Base-by-base conservation (phyloP, 2,113 vertebrate species). In the Alligator mississippiensis region DNA sequence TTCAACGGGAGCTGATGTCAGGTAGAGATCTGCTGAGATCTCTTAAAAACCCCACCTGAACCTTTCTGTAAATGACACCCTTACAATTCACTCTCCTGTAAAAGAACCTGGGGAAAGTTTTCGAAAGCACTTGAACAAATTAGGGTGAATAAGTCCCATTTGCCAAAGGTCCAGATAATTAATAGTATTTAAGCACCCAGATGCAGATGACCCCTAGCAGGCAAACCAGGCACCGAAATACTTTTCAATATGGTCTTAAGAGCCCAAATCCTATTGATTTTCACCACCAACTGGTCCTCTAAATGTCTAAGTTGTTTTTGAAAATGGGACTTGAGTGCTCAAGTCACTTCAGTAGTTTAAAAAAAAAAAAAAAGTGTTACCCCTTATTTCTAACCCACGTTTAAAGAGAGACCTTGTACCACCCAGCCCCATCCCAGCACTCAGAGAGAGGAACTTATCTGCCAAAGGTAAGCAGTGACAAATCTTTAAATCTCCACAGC, bases 401-500 rank as follows among this genome's bases (percentile, higher is more conserved):
- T 34, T 78, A 83, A 66, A 79, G 81, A 22, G 7, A 83, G 90
- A 74, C 34, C 90, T 59, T 68, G n/a, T 63, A 9, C 1, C 4
- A 13, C 9, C 22, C 5, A n/a, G 59, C 4, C 28, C 30, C 14
- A 59, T 4, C 38, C 24, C 28, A 0, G 15, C 55, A 5, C 79
- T 62, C 62, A 17, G 21, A 62, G 14, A 19, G 54, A 79, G 22
- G 19, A 62, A 38, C 18, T 34, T 38, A 17, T 75, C 5, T 0
- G 2, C 24, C 9, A 0, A 1, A 34, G 38, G 68, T 27, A 6
- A 0, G 61, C 58, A 11, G 4, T 57, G 57, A 57, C 54, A 7
- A 11, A 5, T 47, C 19, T 21, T 1, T 11, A 63, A 64, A 86
- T 13, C 12, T 34, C 0, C 0, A 16, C 55, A 64, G 15, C 0